Evolutionary conservation across 2,888 invertebrate genomes (phyloP), one percentile per base, ranked within the genome.

Genomic region (Lymantria monacha): DNA sequence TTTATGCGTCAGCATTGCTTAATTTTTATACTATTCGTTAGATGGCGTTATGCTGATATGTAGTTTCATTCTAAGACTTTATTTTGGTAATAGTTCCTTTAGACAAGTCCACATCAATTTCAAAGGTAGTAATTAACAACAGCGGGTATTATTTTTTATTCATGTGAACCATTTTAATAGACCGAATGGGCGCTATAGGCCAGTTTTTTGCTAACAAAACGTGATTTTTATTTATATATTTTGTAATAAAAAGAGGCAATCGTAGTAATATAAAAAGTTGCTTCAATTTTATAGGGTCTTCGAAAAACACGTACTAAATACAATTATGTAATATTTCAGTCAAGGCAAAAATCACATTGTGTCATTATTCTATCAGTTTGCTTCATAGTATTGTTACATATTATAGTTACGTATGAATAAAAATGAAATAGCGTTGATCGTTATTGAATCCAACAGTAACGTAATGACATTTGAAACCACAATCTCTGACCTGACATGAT

Each of bases 391-490:
- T 61, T 61, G 55, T 65, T 63, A 65, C 57, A 65, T 62, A 14
- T 41, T 36, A 36, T 11, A 14, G 8, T 30, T 11, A n/a, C 10
- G 7, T 30, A 42, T 12, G 3, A 42, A 30, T 69, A 57, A 66
- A 65, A 64, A 63, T 57, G 48, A 53, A 63, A 62, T 57, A 55
- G 55, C 64, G 58, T 61, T 38, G 60, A 58, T 57, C 70, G 66
- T 66, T 74, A 73, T 72, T 71, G 72, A 72, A 68, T 61, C 54
- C 70, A 72, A 80, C 79, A 53, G 50, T 54, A 70, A 66, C 74
- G 72, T 76, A 78, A 70, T 85, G 85, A 82, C 83, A 85, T 86
- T 85, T 83, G 63, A 74, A 79, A 74, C 74, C 66, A 76, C 79
- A 79, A 83, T 83, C 81, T 74, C 73, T 81, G 81, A 83, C 81